Percentiles rank a stretch among this genome's conserved stretches.
These are phyloP conservation scores for Gymnocypris eckloni DNA, from an alignment of 2,797 vertebrate species.

Conservation along the genomic window DNA sequence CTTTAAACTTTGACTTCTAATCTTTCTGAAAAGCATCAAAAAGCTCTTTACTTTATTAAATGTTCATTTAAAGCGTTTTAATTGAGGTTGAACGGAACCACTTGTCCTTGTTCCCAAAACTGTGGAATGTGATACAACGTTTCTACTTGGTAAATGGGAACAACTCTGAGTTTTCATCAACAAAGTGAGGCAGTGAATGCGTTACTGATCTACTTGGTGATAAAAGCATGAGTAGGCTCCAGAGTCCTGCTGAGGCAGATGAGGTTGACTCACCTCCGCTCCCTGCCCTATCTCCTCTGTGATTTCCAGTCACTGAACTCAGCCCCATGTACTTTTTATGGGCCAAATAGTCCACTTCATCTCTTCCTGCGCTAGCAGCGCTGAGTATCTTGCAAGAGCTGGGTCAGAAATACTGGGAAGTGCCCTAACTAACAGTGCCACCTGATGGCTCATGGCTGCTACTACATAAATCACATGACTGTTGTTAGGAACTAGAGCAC, in stretches of 20 bases:
- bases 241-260: constrained; percentile 59
- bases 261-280: constrained; percentile 55
- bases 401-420: constrained; percentile 51
- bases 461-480: constrained; percentile 34
- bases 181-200: constrained; percentile 17
- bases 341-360: constrained; percentile 51
- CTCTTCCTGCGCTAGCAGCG: constrained; percentile 31
- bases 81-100: neutral
- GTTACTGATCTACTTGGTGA: constrained; percentile 43
- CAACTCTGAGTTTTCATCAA: constrained; percentile 29
- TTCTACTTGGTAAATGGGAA: neutral
- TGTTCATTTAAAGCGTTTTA: neutral
- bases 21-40: neutral
- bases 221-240: constrained; percentile 52
- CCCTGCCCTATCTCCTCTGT: constrained; percentile 43
- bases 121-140: neutral
- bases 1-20: neutral
- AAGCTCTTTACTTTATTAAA: neutral
- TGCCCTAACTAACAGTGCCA: constrained; percentile 68
- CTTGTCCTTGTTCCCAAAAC: neutral
- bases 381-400: constrained; percentile 37
- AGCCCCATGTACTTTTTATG: constrained; percentile 59
- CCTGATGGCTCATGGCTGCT: constrained; percentile 55
- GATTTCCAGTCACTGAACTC: constrained; percentile 63
- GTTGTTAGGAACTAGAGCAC: constrained; percentile 26